These are phyloP conservation scores for Melanotaenia pygmaea DNA, from an alignment of 2,797 vertebrate species.

Conservation along the genomic window DNA sequence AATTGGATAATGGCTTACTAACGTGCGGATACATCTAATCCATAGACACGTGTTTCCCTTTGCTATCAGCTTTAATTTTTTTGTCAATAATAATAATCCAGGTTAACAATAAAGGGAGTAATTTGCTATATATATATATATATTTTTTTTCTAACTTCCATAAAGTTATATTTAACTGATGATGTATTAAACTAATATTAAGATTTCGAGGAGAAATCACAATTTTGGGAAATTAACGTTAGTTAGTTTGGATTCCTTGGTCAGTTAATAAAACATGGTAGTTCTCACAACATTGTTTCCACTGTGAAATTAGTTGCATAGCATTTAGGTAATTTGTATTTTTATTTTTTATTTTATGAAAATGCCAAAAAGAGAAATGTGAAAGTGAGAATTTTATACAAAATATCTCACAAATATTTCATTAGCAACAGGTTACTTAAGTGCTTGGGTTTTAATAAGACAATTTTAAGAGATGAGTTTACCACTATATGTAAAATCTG, in stretches of 20 bases:
- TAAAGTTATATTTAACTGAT: conserved; percentile 13
- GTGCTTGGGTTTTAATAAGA: too few relatives aligned
- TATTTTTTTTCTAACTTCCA: conserved; percentile 1
- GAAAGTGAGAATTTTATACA: not conserved
- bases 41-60: too few relatives aligned
- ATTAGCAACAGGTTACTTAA: too few relatives aligned
- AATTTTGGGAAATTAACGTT: not conserved
- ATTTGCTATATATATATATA: not conserved
- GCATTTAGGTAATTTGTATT: not conserved
- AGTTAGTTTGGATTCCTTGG: not conserved
- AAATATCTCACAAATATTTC: too few relatives aligned
- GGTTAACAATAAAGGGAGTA: not conserved
- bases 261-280: not conserved
- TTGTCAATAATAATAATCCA: not conserved
- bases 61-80: not conserved
- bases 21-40: not conserved
- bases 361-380: not conserved
- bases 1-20: not conserved
- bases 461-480: not conserved
- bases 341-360: not conserved
- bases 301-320: not conserved
- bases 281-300: not conserved
- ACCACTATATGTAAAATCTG: not conserved
- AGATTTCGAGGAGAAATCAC: not conserved
- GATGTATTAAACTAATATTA: not conserved